Base-by-base conservation (phyloP, 2,113 vertebrate species). In the Beaufortia kweichowensis region DNA sequence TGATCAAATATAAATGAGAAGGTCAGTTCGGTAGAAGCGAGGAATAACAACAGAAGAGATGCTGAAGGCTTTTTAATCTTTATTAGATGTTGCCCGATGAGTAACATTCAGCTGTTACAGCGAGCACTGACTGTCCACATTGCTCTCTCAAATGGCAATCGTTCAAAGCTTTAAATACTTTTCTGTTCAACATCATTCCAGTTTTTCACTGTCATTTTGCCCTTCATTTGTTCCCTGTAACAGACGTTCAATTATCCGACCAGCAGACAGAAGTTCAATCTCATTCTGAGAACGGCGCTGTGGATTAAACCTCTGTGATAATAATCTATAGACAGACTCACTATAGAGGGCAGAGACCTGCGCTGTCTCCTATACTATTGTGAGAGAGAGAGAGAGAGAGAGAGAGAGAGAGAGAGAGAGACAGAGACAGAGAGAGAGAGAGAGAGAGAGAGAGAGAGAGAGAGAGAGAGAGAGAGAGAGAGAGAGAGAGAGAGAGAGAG, bases 281-380 rank as follows among this genome's bases (percentile, higher is more conserved):
- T 76, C 76, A 83, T 82, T 84, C 80, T 39, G 24, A 31, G 19
- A 67, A 43, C 29, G 33, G 75, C 21, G 24, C 41, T 12, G 24
- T 31, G 75, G 78, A 69, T 82, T 82, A 82, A 67, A 64, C 60
- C 55, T 48, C 55, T 26, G 26, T 50, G 59, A 59, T 78, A 46
- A 72, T 76, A 72, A 77, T 80, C 67, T 69, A 82, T 65, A 62
- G 65, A 55, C 59, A 24, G 31, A 46, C 46, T 23, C 31, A 21
- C 73, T 46, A 53, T 26, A 24, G 48, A 72, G 73, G 77, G 43
- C 59, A 59, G 60, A 41, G 33, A 19, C 2, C 10, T 11, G 31
- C 24, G 31, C 4, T 33, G 75, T 60, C 31, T 28, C 33, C 11
- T 41, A 63, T 61, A 14, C 64, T 56, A 41, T 7, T 4, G 43